These are phyloP conservation scores for Apodemus speciosus DNA, from an alignment of 2,113 vertebrate genomes.

Conservation along the genomic window DNA sequence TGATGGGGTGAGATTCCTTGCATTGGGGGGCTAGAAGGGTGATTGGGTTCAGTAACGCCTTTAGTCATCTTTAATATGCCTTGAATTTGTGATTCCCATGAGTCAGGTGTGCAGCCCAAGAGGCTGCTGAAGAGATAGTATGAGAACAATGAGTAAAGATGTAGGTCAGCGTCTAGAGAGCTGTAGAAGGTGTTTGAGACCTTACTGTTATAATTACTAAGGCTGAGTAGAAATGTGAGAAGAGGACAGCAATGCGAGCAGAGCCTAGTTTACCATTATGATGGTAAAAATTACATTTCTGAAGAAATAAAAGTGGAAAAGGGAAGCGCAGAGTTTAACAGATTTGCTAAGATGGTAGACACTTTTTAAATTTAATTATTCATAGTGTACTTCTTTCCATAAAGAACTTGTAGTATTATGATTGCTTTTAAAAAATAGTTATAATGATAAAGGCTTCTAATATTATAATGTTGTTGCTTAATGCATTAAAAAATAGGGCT, in stretches of 20 bases:
- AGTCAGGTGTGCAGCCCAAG: background rate
- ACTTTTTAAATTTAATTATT: constrained; percentile 37
- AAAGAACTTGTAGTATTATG: constrained; percentile 10
- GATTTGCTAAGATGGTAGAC: constrained; percentile 4
- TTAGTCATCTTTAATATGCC: background rate
- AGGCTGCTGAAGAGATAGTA: background rate
- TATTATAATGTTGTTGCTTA: constrained; percentile 19
- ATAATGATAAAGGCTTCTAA: background rate
- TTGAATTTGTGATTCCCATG: background rate
- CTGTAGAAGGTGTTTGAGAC: background rate
- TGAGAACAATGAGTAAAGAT: background rate
- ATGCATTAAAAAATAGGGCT: background rate
- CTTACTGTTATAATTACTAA: background rate
- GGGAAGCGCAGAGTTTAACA: constrained; percentile 7
- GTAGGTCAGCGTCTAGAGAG: background rate
- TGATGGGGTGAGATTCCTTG: background rate
- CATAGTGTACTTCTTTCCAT: background rate
- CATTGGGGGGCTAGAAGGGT: background rate
- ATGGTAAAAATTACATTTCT: constrained; percentile 1
- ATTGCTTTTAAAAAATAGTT: background rate
- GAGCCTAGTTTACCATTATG: background rate
- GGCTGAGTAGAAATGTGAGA: background rate
- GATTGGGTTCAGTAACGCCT: background rate
- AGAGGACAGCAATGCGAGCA: background rate
- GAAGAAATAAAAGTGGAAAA: background rate